Conservation (phyloP, 2,113 vertebrate species). For the Delphinus delphis region DNA sequence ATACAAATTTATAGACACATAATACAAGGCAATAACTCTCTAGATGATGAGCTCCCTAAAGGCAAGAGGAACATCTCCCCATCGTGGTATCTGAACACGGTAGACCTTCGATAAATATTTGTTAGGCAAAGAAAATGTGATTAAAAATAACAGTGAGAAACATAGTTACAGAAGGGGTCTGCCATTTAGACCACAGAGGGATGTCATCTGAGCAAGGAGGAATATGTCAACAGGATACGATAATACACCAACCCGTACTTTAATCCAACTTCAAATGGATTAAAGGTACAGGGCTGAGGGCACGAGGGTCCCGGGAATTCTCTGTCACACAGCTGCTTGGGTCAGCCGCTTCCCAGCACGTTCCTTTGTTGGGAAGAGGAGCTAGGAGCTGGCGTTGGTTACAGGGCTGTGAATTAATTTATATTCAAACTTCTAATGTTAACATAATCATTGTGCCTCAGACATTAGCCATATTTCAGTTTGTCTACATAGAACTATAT, state of each 20-base stretch:
- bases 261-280: neutral
- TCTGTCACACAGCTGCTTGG: neutral
- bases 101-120: neutral
- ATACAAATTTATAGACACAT: neutral
- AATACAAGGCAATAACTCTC: neutral
- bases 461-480: neutral
- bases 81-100: neutral
- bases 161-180: neutral
- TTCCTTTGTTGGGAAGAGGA: neutral
- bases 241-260: neutral
- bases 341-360: neutral
- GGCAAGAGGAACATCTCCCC: neutral
- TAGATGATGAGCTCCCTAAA: neutral
- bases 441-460: neutral
- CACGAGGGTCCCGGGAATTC: neutral
- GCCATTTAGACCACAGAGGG: neutral
- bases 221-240: neutral
- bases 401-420: neutral
- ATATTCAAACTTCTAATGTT: neutral
- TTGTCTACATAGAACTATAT: neutral
- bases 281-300: neutral
- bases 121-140: neutral
- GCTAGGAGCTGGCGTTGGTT: neutral
- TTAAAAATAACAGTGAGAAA: neutral
- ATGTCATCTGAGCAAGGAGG: neutral